Evolutionary conservation across 2,797 vertebrate genomes (phyloP).

Genomic region (Avahi laniger): DNA sequence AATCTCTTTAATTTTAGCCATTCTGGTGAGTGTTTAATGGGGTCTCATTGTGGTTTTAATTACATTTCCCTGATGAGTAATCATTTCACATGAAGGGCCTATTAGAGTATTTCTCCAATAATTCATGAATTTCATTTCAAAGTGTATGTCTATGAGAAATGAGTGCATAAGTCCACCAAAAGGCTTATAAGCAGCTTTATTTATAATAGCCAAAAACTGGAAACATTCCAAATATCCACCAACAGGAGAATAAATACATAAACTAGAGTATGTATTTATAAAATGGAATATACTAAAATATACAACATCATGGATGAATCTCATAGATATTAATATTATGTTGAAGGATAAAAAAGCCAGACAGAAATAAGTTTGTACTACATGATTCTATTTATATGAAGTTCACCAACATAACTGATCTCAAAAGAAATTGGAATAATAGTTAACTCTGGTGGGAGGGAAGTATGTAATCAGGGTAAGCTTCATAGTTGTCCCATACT

Average conservation of each 20-base stretch:
- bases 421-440: background rate
- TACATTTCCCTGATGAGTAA: background rate
- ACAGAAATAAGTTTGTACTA: background rate
- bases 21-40: background rate
- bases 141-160: background rate
- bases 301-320: background rate
- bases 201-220: background rate
- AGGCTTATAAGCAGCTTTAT: background rate
- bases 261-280: background rate
- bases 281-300: background rate
- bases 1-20: background rate
- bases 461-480: background rate
- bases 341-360: background rate
- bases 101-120: background rate
- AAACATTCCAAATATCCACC: background rate
- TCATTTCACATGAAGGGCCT: background rate
- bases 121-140: background rate
- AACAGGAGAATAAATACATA: background rate
- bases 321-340: background rate
- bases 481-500: background rate
- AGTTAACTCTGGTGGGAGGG: background rate
- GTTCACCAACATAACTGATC: background rate
- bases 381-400: background rate
- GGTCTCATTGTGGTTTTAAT: background rate
- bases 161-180: background rate